These are phyloP conservation scores for Spheniscus humboldti DNA, from an alignment of 2,797 vertebrate species.

Conservation along the genomic window DNA sequence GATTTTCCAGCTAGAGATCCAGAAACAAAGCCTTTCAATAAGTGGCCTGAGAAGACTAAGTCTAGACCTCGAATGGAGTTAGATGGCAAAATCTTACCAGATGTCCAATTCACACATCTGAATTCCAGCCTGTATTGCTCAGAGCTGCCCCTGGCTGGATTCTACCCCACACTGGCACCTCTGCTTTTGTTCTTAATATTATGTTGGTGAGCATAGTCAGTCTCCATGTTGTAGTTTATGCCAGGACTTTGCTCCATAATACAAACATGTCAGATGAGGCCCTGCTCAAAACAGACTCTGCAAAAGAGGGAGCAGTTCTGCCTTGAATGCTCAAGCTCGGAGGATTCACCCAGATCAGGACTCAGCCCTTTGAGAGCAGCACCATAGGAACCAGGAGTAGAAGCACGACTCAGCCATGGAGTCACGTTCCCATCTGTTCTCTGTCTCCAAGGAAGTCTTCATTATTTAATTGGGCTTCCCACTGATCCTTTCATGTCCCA, in stretches of 20 bases:
- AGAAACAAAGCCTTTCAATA: neutral
- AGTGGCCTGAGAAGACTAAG: neutral
- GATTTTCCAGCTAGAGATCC: neutral
- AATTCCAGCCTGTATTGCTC: neutral
- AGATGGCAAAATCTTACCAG: neutral
- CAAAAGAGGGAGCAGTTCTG: neutral
- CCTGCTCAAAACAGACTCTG: neutral
- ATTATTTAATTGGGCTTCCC: neutral
- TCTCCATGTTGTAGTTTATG: neutral
- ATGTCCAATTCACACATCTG: neutral
- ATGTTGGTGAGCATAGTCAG: neutral
- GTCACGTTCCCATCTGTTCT: neutral
- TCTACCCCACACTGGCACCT: neutral
- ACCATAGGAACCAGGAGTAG: neutral
- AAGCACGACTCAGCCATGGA: neutral
- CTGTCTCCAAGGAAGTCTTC: neutral
- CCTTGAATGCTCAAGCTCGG: neutral
- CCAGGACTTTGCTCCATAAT: neutral
- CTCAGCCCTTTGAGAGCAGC: neutral
- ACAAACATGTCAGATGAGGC: neutral
- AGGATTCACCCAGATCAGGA: neutral
- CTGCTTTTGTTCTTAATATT: neutral
- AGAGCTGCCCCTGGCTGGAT: neutral
- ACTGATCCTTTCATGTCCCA: neutral
- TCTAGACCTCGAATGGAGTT: neutral